Percentiles rank a stretch among this genome's conserved stretches.
Evolutionary conservation across 2,113 vertebrate genomes (phyloP).

Genomic region (Syngnathus scovelli): DNA sequence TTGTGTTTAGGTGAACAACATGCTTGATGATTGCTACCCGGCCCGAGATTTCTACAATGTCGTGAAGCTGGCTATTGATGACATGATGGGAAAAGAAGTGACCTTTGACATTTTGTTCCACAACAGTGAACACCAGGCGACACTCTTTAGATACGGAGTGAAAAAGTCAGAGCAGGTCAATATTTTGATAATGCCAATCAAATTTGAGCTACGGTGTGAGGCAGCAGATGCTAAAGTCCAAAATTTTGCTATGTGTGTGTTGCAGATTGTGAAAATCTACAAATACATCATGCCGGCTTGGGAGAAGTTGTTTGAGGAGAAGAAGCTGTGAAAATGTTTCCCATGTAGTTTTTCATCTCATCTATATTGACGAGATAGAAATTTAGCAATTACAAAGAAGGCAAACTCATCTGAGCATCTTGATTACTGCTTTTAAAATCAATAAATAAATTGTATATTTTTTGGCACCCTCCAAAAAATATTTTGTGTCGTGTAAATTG

Average conservation of each 20-base stretch:
- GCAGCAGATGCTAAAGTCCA: not conserved
- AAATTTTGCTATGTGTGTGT: not conserved
- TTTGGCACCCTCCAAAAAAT: not conserved
- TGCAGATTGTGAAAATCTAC: slow-evolving; percentile 66
- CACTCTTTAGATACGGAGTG: slow-evolving; percentile 67
- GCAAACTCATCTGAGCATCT: not conserved
- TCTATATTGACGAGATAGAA: not conserved
- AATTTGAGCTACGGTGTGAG: not conserved
- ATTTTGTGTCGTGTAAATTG: not conserved
- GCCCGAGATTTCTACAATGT: slow-evolving; percentile 63
- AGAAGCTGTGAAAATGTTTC: slow-evolving; percentile 49
- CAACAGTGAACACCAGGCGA: slow-evolving; percentile 77
- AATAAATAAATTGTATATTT: not conserved
- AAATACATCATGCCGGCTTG: slow-evolving; percentile 64
- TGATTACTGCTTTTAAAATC: not conserved
- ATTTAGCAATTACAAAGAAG: not conserved
- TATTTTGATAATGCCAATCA: not conserved
- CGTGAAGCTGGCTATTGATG: slow-evolving; percentile 69
- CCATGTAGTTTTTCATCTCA: not conserved
- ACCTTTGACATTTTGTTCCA: slow-evolving; percentile 76
- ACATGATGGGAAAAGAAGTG: slow-evolving; percentile 60
- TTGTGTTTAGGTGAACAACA: slow-evolving; percentile 63
- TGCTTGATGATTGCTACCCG: slow-evolving; percentile 60
- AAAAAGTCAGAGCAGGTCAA: slow-evolving; percentile 72
- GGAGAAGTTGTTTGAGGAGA: slow-evolving; percentile 65